Percentiles rank a stretch among this genome's conserved stretches.
Conservation (phyloP, 2,797 vertebrate genomes). For the Avahi laniger region DNA sequence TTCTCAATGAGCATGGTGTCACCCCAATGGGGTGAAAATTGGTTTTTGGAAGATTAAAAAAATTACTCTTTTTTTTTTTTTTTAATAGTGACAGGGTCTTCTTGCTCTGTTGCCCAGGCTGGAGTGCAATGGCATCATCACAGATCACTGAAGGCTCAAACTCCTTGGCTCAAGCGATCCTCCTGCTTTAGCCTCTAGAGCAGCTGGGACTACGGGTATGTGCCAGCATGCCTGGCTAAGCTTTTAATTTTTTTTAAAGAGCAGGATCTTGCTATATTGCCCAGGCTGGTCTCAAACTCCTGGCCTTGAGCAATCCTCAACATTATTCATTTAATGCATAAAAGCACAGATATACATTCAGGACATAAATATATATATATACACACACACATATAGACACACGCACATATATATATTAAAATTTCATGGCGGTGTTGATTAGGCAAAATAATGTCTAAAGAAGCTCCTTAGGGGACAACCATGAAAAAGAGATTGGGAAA, state of each 20-base stretch:
- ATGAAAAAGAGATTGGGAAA: neutral
- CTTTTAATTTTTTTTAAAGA: neutral
- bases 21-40: neutral
- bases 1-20: neutral
- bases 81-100: neutral
- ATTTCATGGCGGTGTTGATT: neutral
- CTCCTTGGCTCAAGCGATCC: neutral
- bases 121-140: neutral
- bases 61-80: too few species aligned
- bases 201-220: neutral
- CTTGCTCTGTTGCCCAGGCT: neutral
- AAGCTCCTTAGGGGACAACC: neutral
- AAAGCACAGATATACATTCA: neutral
- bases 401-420: neutral
- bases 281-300: neutral
- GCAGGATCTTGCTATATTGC: neutral
- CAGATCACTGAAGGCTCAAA: neutral
- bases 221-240: neutral
- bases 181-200: neutral
- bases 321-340: neutral
- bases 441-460: neutral
- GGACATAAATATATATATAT: neutral
- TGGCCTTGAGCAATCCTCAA: neutral
- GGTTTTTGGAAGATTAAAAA: neutral
- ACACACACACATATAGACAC: neutral